Evolutionary conservation across 2,113 vertebrate species (phyloP).

Genomic region (Cygnus atratus): DNA sequence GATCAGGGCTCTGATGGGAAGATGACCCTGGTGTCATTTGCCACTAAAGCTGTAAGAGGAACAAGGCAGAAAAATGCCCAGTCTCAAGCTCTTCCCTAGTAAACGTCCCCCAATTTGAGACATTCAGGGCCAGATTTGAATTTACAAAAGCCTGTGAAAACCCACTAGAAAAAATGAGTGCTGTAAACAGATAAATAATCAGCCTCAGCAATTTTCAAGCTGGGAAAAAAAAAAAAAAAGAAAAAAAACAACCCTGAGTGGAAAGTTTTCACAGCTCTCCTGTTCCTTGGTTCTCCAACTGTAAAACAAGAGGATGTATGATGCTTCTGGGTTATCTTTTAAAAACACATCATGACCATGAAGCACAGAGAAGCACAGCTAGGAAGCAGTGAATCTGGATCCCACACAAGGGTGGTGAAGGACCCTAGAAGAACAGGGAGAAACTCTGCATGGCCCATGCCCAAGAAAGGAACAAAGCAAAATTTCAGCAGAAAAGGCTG

Average conservation of each 20-base stretch:
- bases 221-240: background rate
- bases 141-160: background rate
- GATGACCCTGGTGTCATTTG: background rate
- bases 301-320: background rate
- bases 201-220: background rate
- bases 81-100: background rate
- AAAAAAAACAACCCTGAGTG: too few relatives aligned
- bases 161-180: background rate
- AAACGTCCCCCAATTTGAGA: background rate
- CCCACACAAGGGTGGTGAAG: background rate
- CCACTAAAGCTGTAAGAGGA: background rate
- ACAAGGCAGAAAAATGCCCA: background rate
- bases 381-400: background rate
- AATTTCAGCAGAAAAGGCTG: background rate
- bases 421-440: background rate
- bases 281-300: background rate
- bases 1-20: background rate
- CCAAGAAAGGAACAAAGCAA: background rate
- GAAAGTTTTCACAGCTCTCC: background rate
- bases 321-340: background rate
- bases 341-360: background rate
- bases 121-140: background rate
- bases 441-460: background rate
- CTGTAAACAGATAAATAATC: background rate
- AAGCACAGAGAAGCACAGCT: background rate